Conservation (phyloP, 1,140 invertebrate genomes). For the Ceratina calcarata region DNA sequence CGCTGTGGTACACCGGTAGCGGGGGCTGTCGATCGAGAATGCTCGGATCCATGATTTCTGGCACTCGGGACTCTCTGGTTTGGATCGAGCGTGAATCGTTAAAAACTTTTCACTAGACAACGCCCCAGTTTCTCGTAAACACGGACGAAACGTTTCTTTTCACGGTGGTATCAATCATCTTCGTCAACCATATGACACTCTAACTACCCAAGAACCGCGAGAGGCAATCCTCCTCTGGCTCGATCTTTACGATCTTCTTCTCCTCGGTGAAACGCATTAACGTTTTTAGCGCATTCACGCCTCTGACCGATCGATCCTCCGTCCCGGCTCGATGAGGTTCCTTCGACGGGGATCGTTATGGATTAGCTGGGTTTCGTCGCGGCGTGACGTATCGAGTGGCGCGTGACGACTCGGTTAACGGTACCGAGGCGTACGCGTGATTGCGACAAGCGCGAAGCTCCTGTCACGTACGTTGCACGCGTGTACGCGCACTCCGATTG, state of each 20-base stretch:
- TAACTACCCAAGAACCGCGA: not conserved
- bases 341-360: conserved; percentile 27
- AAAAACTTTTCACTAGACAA: not conserved
- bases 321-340: conserved; percentile 6
- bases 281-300: not conserved
- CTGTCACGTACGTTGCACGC: conserved; percentile 34
- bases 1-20: conserved; percentile 57
- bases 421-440: conserved; percentile 61
- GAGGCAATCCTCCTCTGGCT: not conserved
- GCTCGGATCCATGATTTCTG: conserved; percentile 4
- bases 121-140: not conserved
- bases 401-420: conserved; percentile 58
- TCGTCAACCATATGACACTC: conserved; percentile 7
- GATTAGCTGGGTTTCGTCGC: conserved; percentile 39
- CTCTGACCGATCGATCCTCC: conserved; percentile 11
- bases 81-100: too few species aligned
- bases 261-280: conserved; percentile 3
- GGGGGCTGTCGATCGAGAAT: conserved; percentile 52
- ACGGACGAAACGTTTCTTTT: not conserved
- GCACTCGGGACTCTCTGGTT: not conserved
- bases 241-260: conserved; percentile 3
- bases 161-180: conserved; percentile 18
- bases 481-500: conserved; percentile 13
- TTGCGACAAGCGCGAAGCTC: conserved; percentile 50
- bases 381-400: conserved; percentile 41